Evolutionary conservation across 2,888 invertebrate genomes (phyloP).

Genomic region (Galeopsomyia nigrocyanea): DNA sequence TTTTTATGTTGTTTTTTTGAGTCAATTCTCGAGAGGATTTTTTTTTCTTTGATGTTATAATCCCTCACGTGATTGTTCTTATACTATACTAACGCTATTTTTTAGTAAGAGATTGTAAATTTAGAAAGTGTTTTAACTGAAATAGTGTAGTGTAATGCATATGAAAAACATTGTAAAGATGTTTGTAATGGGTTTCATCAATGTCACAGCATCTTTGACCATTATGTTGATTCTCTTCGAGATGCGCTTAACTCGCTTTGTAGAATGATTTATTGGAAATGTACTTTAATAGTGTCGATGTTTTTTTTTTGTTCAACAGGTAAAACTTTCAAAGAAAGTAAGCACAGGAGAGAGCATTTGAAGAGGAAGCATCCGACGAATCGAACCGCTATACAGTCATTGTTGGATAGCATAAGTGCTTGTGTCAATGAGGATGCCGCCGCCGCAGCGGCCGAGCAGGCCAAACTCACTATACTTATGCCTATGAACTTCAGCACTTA

Average conservation of each 20-base stretch:
- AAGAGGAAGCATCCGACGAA: conserved; percentile 62
- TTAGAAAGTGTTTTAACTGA: no score
- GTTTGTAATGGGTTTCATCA: no score
- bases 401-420: conserved; percentile 63
- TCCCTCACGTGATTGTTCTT: no score
- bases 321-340: conserved; percentile 64
- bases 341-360: conserved; percentile 66
- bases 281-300: not conserved
- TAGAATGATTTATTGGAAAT: not conserved
- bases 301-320: conserved; percentile 19
- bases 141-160: no score
- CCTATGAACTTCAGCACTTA: conserved; percentile 63
- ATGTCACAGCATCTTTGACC: no score
- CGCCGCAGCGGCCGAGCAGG: conserved; percentile 55
- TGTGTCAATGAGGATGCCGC: conserved; percentile 60
- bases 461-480: conserved; percentile 64
- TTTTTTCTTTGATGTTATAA: no score
- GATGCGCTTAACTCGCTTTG: no score
- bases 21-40: no score
- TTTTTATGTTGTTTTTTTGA: not conserved
- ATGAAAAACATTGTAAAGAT: no score
- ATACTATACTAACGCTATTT: no score
- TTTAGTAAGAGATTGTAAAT: no score
- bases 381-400: conserved; percentile 61
- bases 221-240: no score